Evolutionary conservation across 2,888 invertebrate genomes (phyloP), one percentile per base, ranked within the genome.

Genomic region (Yponomeuta plumbellus): DNA sequence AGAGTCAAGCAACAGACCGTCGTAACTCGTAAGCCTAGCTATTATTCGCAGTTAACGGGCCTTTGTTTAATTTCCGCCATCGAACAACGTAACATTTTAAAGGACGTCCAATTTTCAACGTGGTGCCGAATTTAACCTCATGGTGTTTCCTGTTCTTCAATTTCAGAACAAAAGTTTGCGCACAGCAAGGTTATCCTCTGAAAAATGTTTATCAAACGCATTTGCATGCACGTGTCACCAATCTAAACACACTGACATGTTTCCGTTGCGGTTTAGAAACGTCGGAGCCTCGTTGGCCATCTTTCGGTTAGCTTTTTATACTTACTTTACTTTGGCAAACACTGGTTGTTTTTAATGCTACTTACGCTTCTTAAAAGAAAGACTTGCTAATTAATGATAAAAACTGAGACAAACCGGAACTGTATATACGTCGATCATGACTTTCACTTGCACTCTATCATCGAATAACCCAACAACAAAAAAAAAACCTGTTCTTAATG

Each of bases 401-500:
- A 78, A 58, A 75, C 73, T 75, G 70, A 80, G 80, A 81, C 80
- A 81, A 86, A 84, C 87, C 88, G 88, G 86, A 88, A 87, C 85
- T 86, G 78, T 83, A 72, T 72, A 72, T 65, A 84, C 85, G 80
- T 77, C 80, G 81, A 84, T 86, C 83, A 84, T 85, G 82, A 88
- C 90, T 90, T 90, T 90, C 90, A 89, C 90, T 89, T 84, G 80
- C 85, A 87, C 84, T 86, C 84, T 80, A 86, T 87, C 86, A 84
- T 80, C 83, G 80, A 84, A 88, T 86, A 88, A 87, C 81, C 75
- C 65, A 65, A 65, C 20, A 76, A 81, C 79, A 79, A 68, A 75
- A 76, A n/a, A 75, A 76, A 86, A 88, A 89, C 88, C 85, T 80
- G 88, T 88, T 88, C 77, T 78, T 73, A 70, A 75, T 75, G 78